Percentiles rank a stretch among this genome's conserved stretches.
Conservation (phyloP, 2,888 invertebrate species). For the Leistus spinibarbis region DNA sequence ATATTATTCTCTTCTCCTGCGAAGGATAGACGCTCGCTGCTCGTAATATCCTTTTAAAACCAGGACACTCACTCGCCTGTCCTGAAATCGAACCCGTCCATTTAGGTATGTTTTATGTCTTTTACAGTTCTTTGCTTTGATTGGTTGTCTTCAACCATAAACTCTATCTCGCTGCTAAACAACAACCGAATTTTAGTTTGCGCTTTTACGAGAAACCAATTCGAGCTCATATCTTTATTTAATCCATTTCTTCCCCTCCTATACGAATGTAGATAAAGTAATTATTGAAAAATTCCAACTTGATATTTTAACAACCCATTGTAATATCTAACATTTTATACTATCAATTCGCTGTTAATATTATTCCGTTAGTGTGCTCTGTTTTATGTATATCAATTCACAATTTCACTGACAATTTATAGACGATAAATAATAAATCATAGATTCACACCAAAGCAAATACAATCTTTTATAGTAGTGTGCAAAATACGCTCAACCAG, state of each 20-base stretch:
- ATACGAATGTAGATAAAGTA: background rate
- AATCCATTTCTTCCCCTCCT: conserved; percentile 2
- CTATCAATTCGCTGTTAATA: background rate
- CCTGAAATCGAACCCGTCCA: conserved; percentile 14
- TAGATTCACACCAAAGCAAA: background rate
- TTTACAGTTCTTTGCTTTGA: conserved; percentile 27
- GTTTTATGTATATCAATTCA: background rate
- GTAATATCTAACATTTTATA: no score
- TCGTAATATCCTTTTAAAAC: background rate
- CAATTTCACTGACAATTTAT: background rate
- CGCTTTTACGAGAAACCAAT: conserved; percentile 25
- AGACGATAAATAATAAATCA: background rate
- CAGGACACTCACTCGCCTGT: background rate
- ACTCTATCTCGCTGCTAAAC: conserved; percentile 12
- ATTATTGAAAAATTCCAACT: background rate
- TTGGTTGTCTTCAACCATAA: conserved; percentile 33
- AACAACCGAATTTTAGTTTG: conserved; percentile 7
- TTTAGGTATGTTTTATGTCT: conserved; percentile 38
- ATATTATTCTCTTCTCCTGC: background rate
- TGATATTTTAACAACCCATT: no score
- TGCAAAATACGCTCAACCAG: background rate
- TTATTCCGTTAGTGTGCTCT: background rate
- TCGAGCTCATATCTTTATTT: conserved; percentile 21
- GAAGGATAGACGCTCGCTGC: background rate
- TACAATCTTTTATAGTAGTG: background rate